Evolutionary conservation across 2,797 vertebrate species (phyloP).

Genomic region (Phrynocephalus forsythii): DNA sequence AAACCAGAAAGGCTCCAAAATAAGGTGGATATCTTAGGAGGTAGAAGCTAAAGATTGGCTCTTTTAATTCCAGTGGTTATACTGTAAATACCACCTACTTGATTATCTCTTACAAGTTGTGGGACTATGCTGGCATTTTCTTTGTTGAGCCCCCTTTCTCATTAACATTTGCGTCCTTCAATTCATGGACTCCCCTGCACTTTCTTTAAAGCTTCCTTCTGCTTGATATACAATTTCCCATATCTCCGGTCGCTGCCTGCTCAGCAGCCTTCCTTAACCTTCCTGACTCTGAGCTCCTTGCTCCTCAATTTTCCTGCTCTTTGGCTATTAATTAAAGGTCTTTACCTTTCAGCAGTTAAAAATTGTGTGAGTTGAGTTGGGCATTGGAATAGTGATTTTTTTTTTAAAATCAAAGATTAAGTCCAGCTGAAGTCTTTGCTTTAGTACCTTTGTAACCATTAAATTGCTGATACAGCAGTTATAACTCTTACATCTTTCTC

Average conservation of each 20-base stretch:
- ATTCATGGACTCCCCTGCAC: neutral
- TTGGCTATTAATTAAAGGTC: slow-evolving; percentile 62
- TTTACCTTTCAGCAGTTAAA: slow-evolving; percentile 67
- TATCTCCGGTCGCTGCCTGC: neutral
- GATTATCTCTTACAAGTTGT: neutral
- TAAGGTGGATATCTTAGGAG: neutral
- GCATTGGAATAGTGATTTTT: slow-evolving; percentile 63
- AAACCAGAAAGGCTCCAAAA: neutral
- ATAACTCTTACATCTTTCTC: slow-evolving; percentile 61
- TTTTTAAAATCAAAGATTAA: slow-evolving; percentile 54
- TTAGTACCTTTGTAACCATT: slow-evolving; percentile 56
- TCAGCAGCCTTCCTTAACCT: neutral
- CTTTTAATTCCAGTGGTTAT: neutral
- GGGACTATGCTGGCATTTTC: neutral
- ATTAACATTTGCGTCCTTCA: neutral
- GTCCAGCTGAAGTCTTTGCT: slow-evolving; percentile 34
- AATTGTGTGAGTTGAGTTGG: slow-evolving; percentile 48
- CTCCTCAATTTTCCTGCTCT: neutral
- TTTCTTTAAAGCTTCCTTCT: neutral
- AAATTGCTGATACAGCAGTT: slow-evolving; percentile 72
- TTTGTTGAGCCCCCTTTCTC: neutral
- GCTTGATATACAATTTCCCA: neutral
- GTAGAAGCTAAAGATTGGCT: neutral
- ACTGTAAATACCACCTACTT: neutral
- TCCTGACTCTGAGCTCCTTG: neutral